These are phyloP conservation scores for Phaedon cochleariae DNA, from an alignment of 2,888 invertebrate genomes.

Conservation along the genomic window DNA sequence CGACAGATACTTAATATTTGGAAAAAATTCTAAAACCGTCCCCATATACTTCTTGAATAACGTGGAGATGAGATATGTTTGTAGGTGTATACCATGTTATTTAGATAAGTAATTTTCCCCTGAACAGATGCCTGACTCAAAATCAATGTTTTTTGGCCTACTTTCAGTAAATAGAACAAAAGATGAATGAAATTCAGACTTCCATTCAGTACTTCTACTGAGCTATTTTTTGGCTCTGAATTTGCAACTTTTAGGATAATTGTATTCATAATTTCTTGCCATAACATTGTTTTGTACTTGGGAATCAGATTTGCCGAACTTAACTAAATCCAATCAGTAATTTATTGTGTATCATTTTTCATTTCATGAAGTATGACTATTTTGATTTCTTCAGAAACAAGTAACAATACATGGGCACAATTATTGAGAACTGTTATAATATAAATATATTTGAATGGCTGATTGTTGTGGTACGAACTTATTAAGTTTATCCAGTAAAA, in stretches of 20 bases:
- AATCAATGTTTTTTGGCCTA: conserved; percentile 30
- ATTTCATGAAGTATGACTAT: not conserved
- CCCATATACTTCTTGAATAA: conserved; percentile 55
- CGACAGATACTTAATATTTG: conserved; percentile 49
- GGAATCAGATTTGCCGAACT: not conserved
- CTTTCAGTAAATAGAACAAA: conserved; percentile 12
- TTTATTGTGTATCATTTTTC: not conserved
- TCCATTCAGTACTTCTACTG: not conserved
- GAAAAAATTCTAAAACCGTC: conserved; percentile 57
- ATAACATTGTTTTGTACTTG: conserved; percentile 49
- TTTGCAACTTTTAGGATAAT: conserved; percentile 21
- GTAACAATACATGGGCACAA: conserved; percentile 62
- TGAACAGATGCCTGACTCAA: conserved; percentile 26
- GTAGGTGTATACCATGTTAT: conserved; percentile 56
- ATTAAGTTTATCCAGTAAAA: conserved; percentile 53
- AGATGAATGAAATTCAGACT: conserved; percentile 10
- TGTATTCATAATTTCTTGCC: conserved; percentile 53
- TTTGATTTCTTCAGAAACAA: conserved; percentile 42
- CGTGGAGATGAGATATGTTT: conserved; percentile 53
- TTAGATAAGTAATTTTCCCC: conserved; percentile 44
- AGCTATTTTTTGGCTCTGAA: not conserved
- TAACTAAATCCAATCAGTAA: not conserved
- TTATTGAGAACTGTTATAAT: conserved; percentile 56
- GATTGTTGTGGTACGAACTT: conserved; percentile 57
- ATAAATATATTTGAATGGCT: conserved; percentile 54